These are phyloP conservation scores for Anthonomus grandis DNA, from an alignment of 1,140 invertebrate genomes.

Conservation along the genomic window DNA sequence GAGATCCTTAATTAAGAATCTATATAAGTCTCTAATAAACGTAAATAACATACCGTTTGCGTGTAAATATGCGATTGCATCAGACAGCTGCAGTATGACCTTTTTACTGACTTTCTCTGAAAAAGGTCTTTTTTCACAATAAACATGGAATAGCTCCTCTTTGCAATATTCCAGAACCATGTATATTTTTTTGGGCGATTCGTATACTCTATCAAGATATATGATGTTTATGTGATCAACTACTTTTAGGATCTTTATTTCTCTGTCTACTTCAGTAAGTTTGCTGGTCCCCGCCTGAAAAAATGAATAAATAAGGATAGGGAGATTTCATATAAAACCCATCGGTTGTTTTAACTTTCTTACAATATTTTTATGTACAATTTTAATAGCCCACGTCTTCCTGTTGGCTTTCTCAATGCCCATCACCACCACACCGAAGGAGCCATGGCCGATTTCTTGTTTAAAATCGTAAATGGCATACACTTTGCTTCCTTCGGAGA, in stretches of 20 bases:
- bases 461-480: constrained; percentile 41
- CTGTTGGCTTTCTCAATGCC: constrained; percentile 47
- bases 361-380: constrained; percentile 54
- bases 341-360: constrained; percentile 23
- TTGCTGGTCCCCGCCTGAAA: constrained; percentile 33
- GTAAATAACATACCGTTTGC: constrained; percentile 50
- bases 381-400: constrained; percentile 54
- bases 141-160: constrained; percentile 49
- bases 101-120: constrained; percentile 49
- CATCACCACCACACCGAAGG: constrained; percentile 54
- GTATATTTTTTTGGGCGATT: constrained; percentile 51
- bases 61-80: constrained; percentile 56
- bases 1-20: constrained; percentile 31
- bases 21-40: not conserved
- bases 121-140: constrained; percentile 46
- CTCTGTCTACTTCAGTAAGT: constrained; percentile 50
- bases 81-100: constrained; percentile 51
- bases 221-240: constrained; percentile 57
- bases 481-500: constrained; percentile 37
- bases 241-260: constrained; percentile 55
- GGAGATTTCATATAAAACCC: not conserved
- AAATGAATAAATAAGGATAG: too few relatives aligned
- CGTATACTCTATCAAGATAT: constrained; percentile 53
- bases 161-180: constrained; percentile 55
- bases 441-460: constrained; percentile 52